Evolutionary conservation across 2,888 invertebrate genomes (phyloP).

Genomic region (Branchipolynoe longqiensis): DNA sequence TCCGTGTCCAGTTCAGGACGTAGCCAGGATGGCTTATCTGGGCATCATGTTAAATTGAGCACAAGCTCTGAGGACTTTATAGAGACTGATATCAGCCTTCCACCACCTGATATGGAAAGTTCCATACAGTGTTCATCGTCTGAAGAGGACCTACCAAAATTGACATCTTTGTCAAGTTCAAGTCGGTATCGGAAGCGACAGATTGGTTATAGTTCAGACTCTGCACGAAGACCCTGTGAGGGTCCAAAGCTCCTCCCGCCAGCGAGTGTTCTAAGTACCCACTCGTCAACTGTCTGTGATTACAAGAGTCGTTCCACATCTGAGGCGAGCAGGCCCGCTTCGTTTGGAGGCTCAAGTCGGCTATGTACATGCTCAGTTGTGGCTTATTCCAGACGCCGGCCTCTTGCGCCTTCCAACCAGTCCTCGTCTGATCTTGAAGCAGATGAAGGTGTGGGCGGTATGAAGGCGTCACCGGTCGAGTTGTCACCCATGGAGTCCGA

Average conservation of each 20-base stretch:
- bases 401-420: constrained; percentile 10
- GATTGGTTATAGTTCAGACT: neutral
- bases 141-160: constrained; percentile 21
- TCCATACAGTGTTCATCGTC: constrained; percentile 8
- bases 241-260: constrained; percentile 16
- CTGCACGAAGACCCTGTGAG: neutral
- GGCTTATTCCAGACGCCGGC: neutral
- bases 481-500: constrained; percentile 20
- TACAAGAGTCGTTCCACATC: neutral
- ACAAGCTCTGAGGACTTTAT: constrained; percentile 75
- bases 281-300: constrained; percentile 12
- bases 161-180: neutral
- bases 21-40: neutral
- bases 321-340: constrained; percentile 9
- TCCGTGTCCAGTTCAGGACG: neutral
- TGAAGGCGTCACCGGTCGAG: constrained; percentile 28
- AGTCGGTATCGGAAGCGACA: neutral
- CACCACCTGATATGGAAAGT: neutral
- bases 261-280: neutral
- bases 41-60: neutral
- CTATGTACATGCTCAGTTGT: constrained; percentile 41
- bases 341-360: constrained; percentile 12
- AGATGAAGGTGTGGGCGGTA: constrained; percentile 38
- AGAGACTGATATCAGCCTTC: constrained; percentile 73
- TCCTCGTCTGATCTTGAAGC: constrained; percentile 5